Evolutionary conservation across 2,888 invertebrate genomes (phyloP).

Genomic region (Onthophagus sagittarius): DNA sequence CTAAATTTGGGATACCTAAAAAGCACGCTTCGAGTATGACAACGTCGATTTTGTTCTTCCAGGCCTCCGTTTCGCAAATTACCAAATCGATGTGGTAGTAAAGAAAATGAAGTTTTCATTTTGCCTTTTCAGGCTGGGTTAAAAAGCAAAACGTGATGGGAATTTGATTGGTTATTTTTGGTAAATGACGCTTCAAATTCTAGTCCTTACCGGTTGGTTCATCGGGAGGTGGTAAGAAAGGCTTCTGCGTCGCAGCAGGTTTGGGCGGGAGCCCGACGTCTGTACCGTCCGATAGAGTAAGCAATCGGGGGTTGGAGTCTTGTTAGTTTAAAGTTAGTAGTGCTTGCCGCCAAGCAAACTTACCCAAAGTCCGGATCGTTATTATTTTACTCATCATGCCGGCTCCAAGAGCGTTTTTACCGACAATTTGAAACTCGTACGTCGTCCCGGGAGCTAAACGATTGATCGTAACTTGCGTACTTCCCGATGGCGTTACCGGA

Average conservation of each 20-base stretch:
- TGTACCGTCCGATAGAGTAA: slow-evolving; percentile 23
- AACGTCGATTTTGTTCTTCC: neutral
- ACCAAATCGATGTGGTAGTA: neutral
- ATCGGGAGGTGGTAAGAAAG: slow-evolving; percentile 65
- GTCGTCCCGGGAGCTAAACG: slow-evolving; percentile 84
- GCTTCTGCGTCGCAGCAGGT: slow-evolving; percentile 61
- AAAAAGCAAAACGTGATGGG: neutral
- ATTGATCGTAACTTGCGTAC: slow-evolving; percentile 86
- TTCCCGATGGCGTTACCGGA: slow-evolving; percentile 88
- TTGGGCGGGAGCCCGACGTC: slow-evolving; percentile 58
- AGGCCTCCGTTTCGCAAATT: neutral
- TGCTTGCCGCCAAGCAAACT: slow-evolving; percentile 38
- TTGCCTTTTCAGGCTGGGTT: neutral
- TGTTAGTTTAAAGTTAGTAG: slow-evolving; percentile 3
- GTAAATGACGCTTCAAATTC: neutral
- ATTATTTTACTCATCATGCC: slow-evolving; percentile 95
- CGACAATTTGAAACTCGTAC: slow-evolving; percentile 95
- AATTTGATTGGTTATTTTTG: neutral
- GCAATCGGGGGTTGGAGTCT: neutral
- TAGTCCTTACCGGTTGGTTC: slow-evolving; percentile 61
- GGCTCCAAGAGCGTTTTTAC: slow-evolving; percentile 90
- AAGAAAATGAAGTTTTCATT: neutral
- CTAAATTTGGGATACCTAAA: neutral
- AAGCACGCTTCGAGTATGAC: neutral
- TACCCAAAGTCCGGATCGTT: slow-evolving; percentile 85